A percentile compares a stretch with the other conserved stretches of the same genome.
Conservation (phyloP, 1,140 invertebrate genomes). For the Apis laboriosa region DNA sequence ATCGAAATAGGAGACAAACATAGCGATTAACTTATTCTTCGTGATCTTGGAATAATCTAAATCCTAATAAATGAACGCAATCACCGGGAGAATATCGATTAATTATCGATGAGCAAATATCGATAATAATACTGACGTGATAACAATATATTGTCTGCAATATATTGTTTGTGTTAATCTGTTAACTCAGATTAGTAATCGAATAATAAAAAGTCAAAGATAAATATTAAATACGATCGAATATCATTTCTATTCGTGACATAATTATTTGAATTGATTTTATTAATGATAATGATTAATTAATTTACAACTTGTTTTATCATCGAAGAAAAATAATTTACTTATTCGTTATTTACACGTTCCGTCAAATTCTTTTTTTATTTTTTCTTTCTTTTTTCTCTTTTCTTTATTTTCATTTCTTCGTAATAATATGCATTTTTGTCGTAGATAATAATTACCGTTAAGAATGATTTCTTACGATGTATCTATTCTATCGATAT, state of each 20-base stretch:
- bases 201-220: conserved; percentile 46
- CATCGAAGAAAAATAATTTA: neutral
- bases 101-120: conserved; percentile 71
- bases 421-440: too few species aligned
- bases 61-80: conserved; percentile 41
- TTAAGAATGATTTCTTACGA: too few species aligned
- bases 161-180: too few species aligned
- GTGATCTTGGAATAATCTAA: conserved; percentile 59
- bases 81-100: conserved; percentile 58
- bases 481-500: too few species aligned
- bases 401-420: too few species aligned
- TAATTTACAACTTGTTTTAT: neutral
- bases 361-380: too few species aligned
- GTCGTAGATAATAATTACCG: too few species aligned
- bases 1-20: neutral
- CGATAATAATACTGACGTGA: conserved; percentile 25
- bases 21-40: conserved; percentile 46
- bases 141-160: conserved; percentile 42
- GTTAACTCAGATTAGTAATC: too few species aligned
- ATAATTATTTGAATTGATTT: conserved; percentile 52
- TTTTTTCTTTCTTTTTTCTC: too few species aligned
- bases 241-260: conserved; percentile 26
- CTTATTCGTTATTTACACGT: neutral
- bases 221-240: conserved; percentile 59
- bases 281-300: too few species aligned